Percentiles rank a stretch among this genome's conserved stretches.
Evolutionary conservation across 1,140 invertebrate species (phyloP).

Genomic region (Rhagoletis pomonella): DNA sequence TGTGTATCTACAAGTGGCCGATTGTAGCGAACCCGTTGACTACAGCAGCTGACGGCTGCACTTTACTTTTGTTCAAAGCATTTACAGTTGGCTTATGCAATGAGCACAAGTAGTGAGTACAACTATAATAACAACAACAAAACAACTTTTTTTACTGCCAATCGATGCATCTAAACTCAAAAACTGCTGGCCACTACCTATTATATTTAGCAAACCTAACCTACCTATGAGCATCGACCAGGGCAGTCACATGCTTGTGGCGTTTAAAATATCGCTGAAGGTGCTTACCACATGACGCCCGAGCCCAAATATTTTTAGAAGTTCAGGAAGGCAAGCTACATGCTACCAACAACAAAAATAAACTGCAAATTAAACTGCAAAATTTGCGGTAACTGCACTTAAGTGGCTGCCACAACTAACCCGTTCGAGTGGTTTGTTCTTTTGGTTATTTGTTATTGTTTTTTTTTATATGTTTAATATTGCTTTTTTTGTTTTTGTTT

Average conservation of each 20-base stretch:
- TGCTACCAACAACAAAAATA: not conserved
- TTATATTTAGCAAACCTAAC: not conserved
- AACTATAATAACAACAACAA: not conserved
- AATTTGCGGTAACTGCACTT: slow-evolving; percentile 7
- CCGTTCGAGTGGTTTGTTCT: not conserved
- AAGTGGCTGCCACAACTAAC: slow-evolving; percentile 14
- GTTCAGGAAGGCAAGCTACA: not conserved
- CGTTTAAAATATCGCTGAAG: too few species aligned
- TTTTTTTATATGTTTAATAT: too few species aligned
- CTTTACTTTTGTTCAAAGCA: not conserved
- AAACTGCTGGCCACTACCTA: not conserved
- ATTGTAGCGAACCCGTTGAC: not conserved
- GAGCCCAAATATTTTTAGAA: too few species aligned
- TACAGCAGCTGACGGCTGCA: not conserved
- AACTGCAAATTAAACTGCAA: not conserved
- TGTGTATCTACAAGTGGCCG: not conserved
- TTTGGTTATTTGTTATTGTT: too few species aligned
- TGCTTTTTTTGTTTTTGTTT: too few species aligned
- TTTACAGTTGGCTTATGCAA: not conserved
- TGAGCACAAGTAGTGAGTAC: not conserved
- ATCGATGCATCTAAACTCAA: not conserved
- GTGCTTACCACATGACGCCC: too few species aligned
- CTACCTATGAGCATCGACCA: not conserved
- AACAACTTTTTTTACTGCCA: not conserved
- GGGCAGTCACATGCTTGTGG: too few species aligned